These are phyloP conservation scores for Sinohyriopsis cumingii DNA, from an alignment of 2,888 invertebrate genomes.

Conservation along the genomic window DNA sequence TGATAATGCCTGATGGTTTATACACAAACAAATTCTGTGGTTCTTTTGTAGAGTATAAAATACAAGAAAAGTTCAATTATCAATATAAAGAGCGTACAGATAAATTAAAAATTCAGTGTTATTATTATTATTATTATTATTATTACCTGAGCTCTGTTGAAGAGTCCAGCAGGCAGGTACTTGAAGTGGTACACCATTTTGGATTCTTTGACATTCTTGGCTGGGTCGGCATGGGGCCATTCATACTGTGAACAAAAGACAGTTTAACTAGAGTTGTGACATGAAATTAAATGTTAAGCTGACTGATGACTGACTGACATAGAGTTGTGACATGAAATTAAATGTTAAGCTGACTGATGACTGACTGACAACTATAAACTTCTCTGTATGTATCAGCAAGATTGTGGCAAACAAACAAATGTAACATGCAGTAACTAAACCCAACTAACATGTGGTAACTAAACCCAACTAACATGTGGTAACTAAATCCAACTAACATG, in stretches of 20 bases:
- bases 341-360: neutral
- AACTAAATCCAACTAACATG: no score
- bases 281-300: neutral
- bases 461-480: no score
- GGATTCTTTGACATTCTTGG: constrained; percentile 54
- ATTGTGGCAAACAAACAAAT: neutral
- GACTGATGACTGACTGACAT: no score
- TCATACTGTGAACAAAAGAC: constrained; percentile 47
- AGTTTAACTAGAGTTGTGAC: neutral
- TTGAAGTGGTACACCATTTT: constrained; percentile 68
- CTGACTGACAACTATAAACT: neutral
- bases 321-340: neutral
- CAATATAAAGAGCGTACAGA: neutral
- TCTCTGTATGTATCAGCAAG: neutral
- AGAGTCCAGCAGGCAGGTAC: constrained; percentile 71
- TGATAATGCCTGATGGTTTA: no score
- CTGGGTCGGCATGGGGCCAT: constrained; percentile 54
- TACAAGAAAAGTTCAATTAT: no score
- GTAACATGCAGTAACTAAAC: no score
- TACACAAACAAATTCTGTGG: no score
- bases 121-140: no score
- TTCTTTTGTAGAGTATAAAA: no score
- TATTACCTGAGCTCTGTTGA: constrained; percentile 70
- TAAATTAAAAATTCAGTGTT: no score
- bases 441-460: no score